A percentile compares a stretch with the other conserved stretches of the same genome.
phyloP scores from a whole-genome alignment of 2,888 invertebrate genomes.

The Athetis lepigone region DNA sequence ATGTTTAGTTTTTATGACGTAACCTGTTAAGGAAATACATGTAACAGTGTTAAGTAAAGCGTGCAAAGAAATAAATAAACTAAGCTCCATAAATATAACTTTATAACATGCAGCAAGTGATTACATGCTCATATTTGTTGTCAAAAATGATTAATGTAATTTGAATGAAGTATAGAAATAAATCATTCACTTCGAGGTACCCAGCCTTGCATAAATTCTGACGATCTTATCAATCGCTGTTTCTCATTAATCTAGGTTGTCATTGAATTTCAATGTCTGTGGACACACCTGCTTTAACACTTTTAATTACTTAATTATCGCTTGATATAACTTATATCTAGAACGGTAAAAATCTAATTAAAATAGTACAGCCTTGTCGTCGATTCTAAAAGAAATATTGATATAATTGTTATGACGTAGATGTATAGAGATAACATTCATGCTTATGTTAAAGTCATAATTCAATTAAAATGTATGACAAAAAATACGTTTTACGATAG shows the following conservation, averaged over 20 bases:
- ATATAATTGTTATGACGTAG: constrained; percentile 23
- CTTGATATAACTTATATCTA: constrained; percentile 32
- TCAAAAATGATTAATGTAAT: too few species aligned
- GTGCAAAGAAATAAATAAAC: too few species aligned
- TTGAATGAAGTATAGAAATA: too few species aligned
- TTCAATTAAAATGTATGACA: constrained; percentile 5
- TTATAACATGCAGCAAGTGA: too few species aligned
- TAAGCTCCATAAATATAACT: too few species aligned
- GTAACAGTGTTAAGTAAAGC: too few species aligned
- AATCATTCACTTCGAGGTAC: constrained; percentile 7
- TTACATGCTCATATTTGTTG: too few species aligned
- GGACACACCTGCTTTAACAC: constrained; percentile 49
- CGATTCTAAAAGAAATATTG: constrained; percentile 35
- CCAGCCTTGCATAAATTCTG: constrained; percentile 27
- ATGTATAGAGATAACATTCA: constrained; percentile 27
- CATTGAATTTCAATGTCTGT: constrained; percentile 51
- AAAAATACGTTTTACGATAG: constrained; percentile 1
- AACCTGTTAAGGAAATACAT: too few species aligned
- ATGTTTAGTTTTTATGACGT: too few species aligned
- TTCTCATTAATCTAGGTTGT: constrained; percentile 49
- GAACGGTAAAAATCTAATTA: constrained; percentile 37
- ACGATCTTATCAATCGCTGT: constrained; percentile 41
- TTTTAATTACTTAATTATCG: constrained; percentile 55
- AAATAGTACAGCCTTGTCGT: constrained; percentile 27
- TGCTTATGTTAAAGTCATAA: constrained; percentile 1